A percentile compares a stretch with the other conserved stretches of the same genome.
These are phyloP conservation scores for Apis florea DNA, from an alignment of 1,140 invertebrate genomes.

Conservation along the genomic window DNA sequence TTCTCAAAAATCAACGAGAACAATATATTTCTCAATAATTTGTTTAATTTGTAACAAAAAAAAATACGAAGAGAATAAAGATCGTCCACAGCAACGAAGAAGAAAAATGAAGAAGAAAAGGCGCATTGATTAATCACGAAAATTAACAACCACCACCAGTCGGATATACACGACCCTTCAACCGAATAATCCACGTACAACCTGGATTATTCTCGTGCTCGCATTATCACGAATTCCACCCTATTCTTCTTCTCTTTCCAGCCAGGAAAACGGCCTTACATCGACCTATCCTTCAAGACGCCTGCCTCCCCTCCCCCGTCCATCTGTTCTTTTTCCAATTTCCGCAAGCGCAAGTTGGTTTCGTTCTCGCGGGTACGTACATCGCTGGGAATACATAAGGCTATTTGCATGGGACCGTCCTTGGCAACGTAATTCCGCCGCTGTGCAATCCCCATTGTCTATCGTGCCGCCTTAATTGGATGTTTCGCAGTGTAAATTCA, in stretches of 20 bases:
- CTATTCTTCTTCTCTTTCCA: background rate
- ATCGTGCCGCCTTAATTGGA: constrained; percentile 60
- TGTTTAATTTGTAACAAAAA: too few relatives aligned
- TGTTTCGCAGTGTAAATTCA: constrained; percentile 62
- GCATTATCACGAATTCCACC: constrained; percentile 10
- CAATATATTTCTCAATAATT: too few relatives aligned
- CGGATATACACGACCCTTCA: background rate
- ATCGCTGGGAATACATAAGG: constrained; percentile 31
- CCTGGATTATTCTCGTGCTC: background rate
- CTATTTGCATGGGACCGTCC: constrained; percentile 44
- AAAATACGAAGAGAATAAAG: too few relatives aligned
- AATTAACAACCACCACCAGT: background rate
- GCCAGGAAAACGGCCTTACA: background rate
- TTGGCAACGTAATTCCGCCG: constrained; percentile 43
- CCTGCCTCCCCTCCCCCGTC: background rate
- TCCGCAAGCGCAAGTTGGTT: background rate
- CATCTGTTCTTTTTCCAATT: background rate
- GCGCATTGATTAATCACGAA: background rate
- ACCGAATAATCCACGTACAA: constrained; percentile 8
- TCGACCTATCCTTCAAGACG: constrained; percentile 27
- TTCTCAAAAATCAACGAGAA: too few relatives aligned
- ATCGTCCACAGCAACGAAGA: background rate
- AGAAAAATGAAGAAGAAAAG: background rate
- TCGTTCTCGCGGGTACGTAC: constrained; percentile 14
- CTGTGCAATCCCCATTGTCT: constrained; percentile 51